Conservation (phyloP, 2,113 vertebrate genomes). For the Gambusia holbrooki region DNA sequence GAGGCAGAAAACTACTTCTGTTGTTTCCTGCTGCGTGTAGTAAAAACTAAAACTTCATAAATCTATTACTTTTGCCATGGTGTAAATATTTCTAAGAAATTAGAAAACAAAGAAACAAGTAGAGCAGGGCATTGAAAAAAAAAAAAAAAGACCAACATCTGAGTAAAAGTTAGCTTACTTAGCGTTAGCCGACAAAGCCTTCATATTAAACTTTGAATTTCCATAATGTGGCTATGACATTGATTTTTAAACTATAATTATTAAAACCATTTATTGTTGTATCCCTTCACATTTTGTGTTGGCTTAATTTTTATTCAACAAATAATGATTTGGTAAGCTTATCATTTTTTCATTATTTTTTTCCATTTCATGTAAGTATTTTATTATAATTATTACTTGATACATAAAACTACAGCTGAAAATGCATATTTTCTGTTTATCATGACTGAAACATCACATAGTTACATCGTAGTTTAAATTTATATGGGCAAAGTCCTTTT, state of each 20-base stretch:
- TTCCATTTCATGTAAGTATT: not conserved
- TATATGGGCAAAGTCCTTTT: not conserved
- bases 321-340: not conserved
- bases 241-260: not conserved
- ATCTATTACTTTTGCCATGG: no score
- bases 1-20: not conserved
- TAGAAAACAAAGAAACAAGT: no score
- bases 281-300: not conserved
- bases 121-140: no score
- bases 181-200: not conserved
- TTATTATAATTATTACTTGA: not conserved
- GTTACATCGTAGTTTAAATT: not conserved
- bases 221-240: not conserved
- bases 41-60: no score
- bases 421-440: not conserved
- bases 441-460: not conserved
- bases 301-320: not conserved
- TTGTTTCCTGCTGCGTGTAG: not conserved
- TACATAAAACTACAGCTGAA: not conserved
- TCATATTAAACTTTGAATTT: not conserved
- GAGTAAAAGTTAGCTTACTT: no score
- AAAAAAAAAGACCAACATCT: no score
- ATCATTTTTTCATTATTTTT: not conserved
- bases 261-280: no score
- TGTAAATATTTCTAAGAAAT: no score